phyloP scores from a whole-genome alignment of 2,888 invertebrate species.

The Poecilobothrus nobilitatus region DNA sequence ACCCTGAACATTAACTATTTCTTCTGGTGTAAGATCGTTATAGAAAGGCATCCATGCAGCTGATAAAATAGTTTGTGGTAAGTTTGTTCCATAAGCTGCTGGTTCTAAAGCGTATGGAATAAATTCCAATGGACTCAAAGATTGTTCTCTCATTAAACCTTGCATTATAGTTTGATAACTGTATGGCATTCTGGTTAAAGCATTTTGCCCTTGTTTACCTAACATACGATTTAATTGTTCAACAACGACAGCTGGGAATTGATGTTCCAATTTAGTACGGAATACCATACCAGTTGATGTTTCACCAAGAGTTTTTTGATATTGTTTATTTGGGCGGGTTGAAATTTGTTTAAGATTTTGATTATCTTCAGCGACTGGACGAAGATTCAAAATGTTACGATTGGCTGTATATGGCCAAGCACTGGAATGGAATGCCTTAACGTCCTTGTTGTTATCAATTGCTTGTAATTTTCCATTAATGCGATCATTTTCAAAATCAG shows the following conservation, averaged over 20 bases:
- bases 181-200: slow-evolving; percentile 9
- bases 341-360: slow-evolving; percentile 45
- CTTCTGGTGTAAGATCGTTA: slow-evolving; percentile 18
- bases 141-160: slow-evolving; percentile 17
- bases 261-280: slow-evolving; percentile 48
- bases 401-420: slow-evolving; percentile 56
- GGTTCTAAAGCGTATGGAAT: slow-evolving; percentile 22
- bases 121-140: slow-evolving; percentile 15
- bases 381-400: slow-evolving; percentile 49
- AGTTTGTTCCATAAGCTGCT: slow-evolving; percentile 6
- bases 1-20: slow-evolving; percentile 15
- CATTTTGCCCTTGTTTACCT: slow-evolving; percentile 19
- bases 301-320: slow-evolving; percentile 45
- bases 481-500: slow-evolving; percentile 46
- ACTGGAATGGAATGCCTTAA: slow-evolving; percentile 51
- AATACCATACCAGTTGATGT: slow-evolving; percentile 48
- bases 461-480: slow-evolving; percentile 47
- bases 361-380: slow-evolving; percentile 46
- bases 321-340: slow-evolving; percentile 37
- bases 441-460: slow-evolving; percentile 44
- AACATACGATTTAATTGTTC: slow-evolving; percentile 15
- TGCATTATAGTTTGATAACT: slow-evolving; percentile 19
- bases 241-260: slow-evolving; percentile 40
- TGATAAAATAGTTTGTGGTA: slow-evolving; percentile 17
- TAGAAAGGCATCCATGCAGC: slow-evolving; percentile 21